Percentiles rank a stretch among this genome's conserved stretches.
These are phyloP conservation scores for Candidula unifasciata DNA, from an alignment of 2,888 invertebrate species.

Conservation along the genomic window DNA sequence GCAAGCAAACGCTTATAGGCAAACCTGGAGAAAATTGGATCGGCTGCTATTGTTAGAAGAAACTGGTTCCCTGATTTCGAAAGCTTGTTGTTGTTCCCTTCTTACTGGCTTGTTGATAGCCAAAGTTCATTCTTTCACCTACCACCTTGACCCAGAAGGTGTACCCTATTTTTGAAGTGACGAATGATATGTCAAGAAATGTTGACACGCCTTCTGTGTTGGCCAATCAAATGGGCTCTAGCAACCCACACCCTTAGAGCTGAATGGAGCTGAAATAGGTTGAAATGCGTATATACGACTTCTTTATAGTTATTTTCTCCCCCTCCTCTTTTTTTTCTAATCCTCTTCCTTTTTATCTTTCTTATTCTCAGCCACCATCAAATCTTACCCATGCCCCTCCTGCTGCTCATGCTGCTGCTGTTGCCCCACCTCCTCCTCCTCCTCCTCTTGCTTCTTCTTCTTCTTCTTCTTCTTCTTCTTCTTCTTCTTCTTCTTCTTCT, in stretches of 20 bases:
- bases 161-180: not conserved
- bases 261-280: no score
- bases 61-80: not conserved
- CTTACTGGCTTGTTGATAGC: not conserved
- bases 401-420: no score
- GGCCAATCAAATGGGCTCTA: not conserved
- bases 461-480: slow-evolving; percentile 21
- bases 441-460: slow-evolving; percentile 12
- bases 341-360: not conserved
- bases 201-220: not conserved
- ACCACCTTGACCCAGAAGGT: not conserved
- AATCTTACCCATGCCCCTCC: no score
- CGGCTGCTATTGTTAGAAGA: no score
- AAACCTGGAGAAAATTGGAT: not conserved
- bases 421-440: not conserved
- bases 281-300: no score
- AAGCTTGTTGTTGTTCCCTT: not conserved
- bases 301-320: not conserved
- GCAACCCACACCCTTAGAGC: not conserved
- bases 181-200: not conserved
- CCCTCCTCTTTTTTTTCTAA: not conserved
- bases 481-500: slow-evolving; percentile 21
- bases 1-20: no score
- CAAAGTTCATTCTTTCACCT: not conserved
- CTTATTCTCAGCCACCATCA: no score